Evolutionary conservation across 2,888 invertebrate species (phyloP), one percentile per base, ranked within the genome.

Genomic region (Philereme vetulata): DNA sequence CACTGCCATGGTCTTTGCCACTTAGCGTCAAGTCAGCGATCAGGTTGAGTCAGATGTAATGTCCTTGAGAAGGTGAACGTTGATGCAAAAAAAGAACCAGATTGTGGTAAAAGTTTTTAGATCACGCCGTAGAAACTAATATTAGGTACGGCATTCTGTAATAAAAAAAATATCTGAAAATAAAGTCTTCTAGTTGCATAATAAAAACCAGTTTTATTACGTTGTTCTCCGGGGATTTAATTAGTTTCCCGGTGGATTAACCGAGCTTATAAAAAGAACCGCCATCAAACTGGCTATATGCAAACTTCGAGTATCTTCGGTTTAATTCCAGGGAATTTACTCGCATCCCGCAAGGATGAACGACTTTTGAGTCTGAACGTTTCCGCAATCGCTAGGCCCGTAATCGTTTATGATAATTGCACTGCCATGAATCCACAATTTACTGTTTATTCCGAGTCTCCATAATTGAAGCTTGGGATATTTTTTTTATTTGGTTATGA

Each of bases 231-330:
- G 75, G 78, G 76, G 70, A 76, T 79, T 81, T 80, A 82, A 83
- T 84, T 84, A 82, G 76, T 77, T 80, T 72, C 70, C 60, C 72
- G 71, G 68, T 56, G 74, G 75, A 80, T 80, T 79, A 75, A 75
- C 73, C 71, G 44, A 65, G 64, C 52, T 57, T 68, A 55, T 64
- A 64, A 65, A 72, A 69, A 64, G 65, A 56, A 69, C 62, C 64
- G 60, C 51, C 57, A 49, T 60, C 54, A 51, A 47, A 9, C 10
- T 43, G 51, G 54, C 35, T 51, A 51, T 4, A 3, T 49, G 34
- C 36, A 54, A 38, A 34, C 46, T 56, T 53, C 49, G 36, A 48
- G 50, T 40, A 54, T 33, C 52, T 38, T 58, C 56, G 38, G 48
- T 60, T 56, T 57, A 54, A 64, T 64, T 60, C 50, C 34, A 49